phyloP scores from a whole-genome alignment of 2,797 vertebrate species.

The Rhyacichthys aspro region DNA sequence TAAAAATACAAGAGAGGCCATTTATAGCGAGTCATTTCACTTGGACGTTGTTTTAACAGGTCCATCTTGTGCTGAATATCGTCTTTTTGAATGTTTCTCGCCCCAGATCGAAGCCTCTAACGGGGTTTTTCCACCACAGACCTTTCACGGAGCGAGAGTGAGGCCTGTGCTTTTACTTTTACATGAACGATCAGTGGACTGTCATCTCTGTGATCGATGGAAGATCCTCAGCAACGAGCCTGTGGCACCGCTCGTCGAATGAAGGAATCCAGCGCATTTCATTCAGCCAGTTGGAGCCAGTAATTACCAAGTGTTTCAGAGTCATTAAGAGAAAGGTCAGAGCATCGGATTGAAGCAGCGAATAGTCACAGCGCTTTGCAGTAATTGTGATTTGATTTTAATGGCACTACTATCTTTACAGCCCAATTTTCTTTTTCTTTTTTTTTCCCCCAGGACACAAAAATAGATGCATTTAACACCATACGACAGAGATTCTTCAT shows the following conservation, averaged over 20 bases:
- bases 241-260: conserved; percentile 9
- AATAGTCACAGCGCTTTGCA: conserved; percentile 18
- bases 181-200: conserved; percentile 34
- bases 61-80: neutral
- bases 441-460: neutral
- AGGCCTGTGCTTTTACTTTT: conserved; percentile 12
- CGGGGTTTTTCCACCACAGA: conserved; percentile 10
- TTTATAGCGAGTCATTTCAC: neutral
- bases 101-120: neutral
- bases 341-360: conserved; percentile 8
- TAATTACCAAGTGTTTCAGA: conserved; percentile 54
- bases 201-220: conserved; percentile 60
- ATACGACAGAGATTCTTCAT: too few relatives aligned
- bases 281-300: conserved; percentile 35
- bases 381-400: conserved; percentile 39
- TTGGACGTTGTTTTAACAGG: neutral
- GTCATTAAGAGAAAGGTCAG: conserved; percentile 57
- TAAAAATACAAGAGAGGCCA: too few relatives aligned
- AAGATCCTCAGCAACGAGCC: conserved; percentile 28
- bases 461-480: neutral
- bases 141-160: conserved; percentile 32
- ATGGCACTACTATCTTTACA: neutral
- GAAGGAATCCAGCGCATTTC: conserved; percentile 47
- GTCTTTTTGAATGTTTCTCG: neutral
- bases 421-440: neutral